Evolutionary conservation across 2,888 invertebrate genomes (phyloP).

Genomic region (Brachypalpus laphriformis): DNA sequence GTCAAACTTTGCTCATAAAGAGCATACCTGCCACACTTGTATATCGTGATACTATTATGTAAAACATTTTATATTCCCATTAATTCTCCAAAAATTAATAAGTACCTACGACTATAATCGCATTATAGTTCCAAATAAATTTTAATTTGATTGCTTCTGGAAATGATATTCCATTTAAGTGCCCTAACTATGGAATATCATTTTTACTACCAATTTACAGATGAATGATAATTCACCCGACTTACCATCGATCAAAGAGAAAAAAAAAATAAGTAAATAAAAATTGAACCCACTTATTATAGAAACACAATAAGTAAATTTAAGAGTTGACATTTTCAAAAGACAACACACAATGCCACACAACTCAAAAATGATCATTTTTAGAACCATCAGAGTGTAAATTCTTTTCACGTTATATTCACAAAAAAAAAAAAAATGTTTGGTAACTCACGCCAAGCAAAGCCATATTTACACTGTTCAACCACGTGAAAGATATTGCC

Average conservation of each 20-base stretch:
- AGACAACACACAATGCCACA: background rate
- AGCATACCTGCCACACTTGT: background rate
- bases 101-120: background rate
- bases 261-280: background rate
- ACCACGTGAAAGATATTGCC: constrained; percentile 9
- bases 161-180: background rate
- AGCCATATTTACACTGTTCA: background rate
- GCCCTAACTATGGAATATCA: background rate
- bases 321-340: background rate
- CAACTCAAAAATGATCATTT: constrained; percentile 24
- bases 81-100: background rate
- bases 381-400: constrained; percentile 1
- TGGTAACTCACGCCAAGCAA: background rate
- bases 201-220: constrained; percentile 18
- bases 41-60: background rate
- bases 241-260: background rate
- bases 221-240: constrained; percentile 7
- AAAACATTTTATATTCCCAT: background rate
- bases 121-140: constrained; percentile 1
- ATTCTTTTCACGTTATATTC: background rate
- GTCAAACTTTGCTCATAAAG: background rate
- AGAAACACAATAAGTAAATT: background rate
- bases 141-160: background rate
- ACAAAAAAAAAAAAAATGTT: background rate
- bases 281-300: background rate